phyloP scores from a whole-genome alignment of 23 tunicate species.

The Phallusia fumigata region DNA sequence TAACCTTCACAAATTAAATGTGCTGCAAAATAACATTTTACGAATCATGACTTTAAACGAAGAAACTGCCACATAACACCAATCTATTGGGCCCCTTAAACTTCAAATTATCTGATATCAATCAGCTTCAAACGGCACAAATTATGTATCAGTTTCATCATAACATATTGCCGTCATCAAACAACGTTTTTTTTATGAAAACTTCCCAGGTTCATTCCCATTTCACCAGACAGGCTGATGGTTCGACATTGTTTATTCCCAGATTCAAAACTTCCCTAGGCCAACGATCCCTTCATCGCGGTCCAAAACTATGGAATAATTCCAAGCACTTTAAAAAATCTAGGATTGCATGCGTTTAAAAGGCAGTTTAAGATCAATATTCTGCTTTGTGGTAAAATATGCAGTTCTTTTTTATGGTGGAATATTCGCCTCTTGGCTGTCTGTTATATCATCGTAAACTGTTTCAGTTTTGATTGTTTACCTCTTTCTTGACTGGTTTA shows the following conservation, averaged over 20 bases:
- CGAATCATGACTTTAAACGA: background rate
- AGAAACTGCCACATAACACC: background rate
- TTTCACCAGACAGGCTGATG: conserved; percentile 3
- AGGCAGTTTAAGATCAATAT: background rate
- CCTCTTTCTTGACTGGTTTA: no score
- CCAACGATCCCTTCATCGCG: background rate
- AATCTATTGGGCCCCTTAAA: background rate
- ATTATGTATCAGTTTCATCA: conserved; percentile 3
- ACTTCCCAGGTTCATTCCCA: background rate
- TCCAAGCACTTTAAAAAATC: background rate
- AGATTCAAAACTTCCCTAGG: background rate
- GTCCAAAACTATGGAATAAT: background rate
- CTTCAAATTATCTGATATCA: background rate
- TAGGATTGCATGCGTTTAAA: background rate
- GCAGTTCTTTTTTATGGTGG: no score
- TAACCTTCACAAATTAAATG: background rate
- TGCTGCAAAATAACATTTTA: conserved; percentile 11
- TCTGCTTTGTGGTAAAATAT: background rate
- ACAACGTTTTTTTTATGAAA: background rate
- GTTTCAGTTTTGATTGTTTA: no score
- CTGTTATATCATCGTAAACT: no score
- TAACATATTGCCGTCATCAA: background rate
- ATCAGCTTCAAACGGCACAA: conserved; percentile 14
- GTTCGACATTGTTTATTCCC: background rate
- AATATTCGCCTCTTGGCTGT: no score